Evolutionary conservation across 2,797 vertebrate species (phyloP).

Genomic region (Cuniculus paca): DNA sequence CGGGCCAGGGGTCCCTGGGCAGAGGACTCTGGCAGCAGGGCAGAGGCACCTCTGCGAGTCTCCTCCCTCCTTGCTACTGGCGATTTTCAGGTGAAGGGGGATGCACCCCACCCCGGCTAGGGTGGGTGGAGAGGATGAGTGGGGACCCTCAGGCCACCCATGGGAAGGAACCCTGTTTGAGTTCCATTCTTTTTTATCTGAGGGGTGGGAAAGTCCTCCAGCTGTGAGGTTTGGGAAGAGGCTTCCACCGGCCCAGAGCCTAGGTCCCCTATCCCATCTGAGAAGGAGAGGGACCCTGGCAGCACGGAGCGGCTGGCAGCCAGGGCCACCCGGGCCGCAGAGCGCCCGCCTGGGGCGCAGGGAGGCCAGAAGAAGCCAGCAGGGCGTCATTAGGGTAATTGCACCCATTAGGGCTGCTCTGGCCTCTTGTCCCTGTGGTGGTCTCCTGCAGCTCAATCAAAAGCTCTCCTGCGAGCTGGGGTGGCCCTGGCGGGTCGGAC

Average conservation of each 20-base stretch:
- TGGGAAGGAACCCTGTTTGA: neutral
- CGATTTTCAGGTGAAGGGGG: conserved; percentile 70
- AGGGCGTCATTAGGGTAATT: neutral
- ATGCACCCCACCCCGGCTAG: neutral
- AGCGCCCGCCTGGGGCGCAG: neutral
- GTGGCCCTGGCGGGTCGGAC: neutral
- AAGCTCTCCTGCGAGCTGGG: neutral
- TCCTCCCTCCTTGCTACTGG: neutral
- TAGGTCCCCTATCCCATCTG: neutral
- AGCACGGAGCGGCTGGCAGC: fast-evolving
- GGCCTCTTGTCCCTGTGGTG: neutral
- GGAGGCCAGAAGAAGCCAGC: neutral
- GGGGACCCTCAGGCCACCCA: neutral
- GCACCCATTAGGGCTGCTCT: neutral
- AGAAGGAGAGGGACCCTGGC: neutral
- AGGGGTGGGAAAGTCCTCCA: neutral
- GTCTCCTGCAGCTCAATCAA: neutral
- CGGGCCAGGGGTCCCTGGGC: conserved; percentile 62
- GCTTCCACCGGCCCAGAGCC: neutral
- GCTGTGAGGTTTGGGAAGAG: neutral
- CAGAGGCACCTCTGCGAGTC: neutral
- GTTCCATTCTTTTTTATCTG: neutral
- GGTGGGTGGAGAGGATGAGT: neutral
- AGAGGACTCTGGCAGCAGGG: conserved; percentile 18
- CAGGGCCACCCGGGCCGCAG: neutral